phyloP scores from a whole-genome alignment of 2,113 vertebrate genomes.

The Urocolius indicus region DNA sequence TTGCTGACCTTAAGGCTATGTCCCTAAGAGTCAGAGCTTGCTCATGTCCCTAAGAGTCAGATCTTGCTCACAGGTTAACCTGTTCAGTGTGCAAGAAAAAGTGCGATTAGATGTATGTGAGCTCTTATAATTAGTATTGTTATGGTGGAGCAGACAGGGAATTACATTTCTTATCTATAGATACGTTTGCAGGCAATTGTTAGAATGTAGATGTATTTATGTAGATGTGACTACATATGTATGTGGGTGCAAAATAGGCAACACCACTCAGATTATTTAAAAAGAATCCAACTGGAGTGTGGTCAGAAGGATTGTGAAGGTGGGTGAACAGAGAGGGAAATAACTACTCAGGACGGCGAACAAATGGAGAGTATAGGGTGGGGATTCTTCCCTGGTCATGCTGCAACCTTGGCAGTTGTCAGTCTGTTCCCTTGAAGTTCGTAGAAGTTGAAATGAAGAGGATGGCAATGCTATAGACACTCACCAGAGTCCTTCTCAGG shows the following conservation, averaged over 20 bases:
- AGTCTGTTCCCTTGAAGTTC: neutral
- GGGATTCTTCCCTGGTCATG: neutral
- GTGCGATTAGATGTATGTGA: neutral
- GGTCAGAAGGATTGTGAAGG: neutral
- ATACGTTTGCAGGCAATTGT: neutral
- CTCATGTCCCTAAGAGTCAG: neutral
- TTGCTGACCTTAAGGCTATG: conserved; percentile 28
- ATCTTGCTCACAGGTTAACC: neutral
- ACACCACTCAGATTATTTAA: neutral
- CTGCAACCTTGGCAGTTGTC: neutral
- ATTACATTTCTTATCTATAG: neutral
- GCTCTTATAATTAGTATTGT: neutral
- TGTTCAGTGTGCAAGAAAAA: neutral
- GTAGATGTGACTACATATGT: neutral
- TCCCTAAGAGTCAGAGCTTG: neutral
- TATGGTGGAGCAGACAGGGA: neutral
- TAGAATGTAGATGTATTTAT: neutral
- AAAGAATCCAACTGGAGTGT: neutral
- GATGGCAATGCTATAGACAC: accelerated
- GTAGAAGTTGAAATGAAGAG: neutral
- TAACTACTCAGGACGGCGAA: neutral
- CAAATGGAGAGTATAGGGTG: neutral
- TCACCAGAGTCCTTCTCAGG: neutral
- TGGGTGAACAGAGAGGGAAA: neutral
- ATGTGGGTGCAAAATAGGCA: neutral